These are phyloP conservation scores for Vesta saturnalis DNA, from an alignment of 2,888 invertebrate species.

Conservation along the genomic window DNA sequence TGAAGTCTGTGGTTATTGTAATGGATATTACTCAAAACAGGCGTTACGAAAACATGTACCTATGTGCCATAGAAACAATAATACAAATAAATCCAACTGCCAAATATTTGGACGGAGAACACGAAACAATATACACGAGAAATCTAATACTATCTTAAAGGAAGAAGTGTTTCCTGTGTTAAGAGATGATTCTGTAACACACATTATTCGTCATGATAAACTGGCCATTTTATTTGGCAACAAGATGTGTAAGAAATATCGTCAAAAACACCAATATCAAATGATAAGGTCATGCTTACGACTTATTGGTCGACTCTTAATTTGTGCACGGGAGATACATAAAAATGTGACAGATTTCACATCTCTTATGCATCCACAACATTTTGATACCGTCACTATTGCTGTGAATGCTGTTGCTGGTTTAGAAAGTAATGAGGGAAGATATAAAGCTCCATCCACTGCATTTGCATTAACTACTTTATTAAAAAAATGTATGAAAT, in stretches of 20 bases:
- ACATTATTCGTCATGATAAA: too few relatives aligned
- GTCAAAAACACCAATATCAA: background rate
- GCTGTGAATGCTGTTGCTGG: background rate
- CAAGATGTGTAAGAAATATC: too few relatives aligned
- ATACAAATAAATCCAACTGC: too few relatives aligned
- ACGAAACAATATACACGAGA: too few relatives aligned
- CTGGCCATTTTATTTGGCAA: too few relatives aligned
- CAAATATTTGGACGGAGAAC: too few relatives aligned
- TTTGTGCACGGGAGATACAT: background rate
- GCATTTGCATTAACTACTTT: background rate
- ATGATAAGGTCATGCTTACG: background rate
- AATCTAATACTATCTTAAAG: background rate
- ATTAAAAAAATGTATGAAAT: background rate
- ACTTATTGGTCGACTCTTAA: background rate
- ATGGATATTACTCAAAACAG: too few relatives aligned
- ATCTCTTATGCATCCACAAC: background rate
- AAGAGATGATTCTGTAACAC: too few relatives aligned
- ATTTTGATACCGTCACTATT: background rate
- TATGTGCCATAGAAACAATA: too few relatives aligned
- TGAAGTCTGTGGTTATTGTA: background rate
- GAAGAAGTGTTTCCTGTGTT: too few relatives aligned
- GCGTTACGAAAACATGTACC: too few relatives aligned
- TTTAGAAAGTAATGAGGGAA: background rate
- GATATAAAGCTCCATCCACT: background rate
- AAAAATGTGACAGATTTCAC: background rate